Base-by-base conservation (phyloP, 2,888 invertebrate genomes). In the Isoperla grammatica region DNA sequence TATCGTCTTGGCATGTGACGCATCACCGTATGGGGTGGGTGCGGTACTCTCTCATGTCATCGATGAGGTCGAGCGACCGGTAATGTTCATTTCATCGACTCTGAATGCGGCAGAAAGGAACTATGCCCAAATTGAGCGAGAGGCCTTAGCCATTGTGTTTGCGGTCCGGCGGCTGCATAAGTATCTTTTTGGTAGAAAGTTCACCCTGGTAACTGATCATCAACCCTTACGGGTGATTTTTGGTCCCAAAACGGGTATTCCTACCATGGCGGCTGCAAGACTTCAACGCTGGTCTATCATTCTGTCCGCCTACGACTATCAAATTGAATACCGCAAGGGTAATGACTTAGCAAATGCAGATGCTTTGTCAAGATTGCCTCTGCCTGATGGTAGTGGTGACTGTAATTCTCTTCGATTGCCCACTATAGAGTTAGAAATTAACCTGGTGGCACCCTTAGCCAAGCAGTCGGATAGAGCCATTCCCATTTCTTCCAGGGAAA, bases 241-340 rank as follows among this genome's bases (percentile, higher is more conserved):
- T 12, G 66, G 64, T 8, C 54, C 59, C 9, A 64, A 67, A 56
- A 61, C 55, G 15, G 60, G 60, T n/a, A 65, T 68, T 19, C 67
- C 66, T 15, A n/a, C 53, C n/a, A 55, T 65, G 50, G 63, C 65
- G 3, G 66, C 67, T 8, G 54, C 63, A 53, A 22, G 67, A 9
- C 20, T 68, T 29, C 65, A 65, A 35, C 45, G 67, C 9, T 69
- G 65, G 66, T 60, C 64, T n/a, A 39, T 67, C 2, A 65, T 66
- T 6, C 42, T 68, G 11, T 50, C 57, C 12, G 61, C 60, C 42
- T 69, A 68, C 42, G 55, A 63, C 40, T 68, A 61, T 61, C 46
- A 60, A 9, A 58, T 65, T 19, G 37, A 63, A 22, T 58, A 61
- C 22, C 22, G 42, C 3, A 43, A 50, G 20, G 49, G 40, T 6